These are phyloP conservation scores for Mythimna pallens DNA, from an alignment of 2,888 invertebrate genomes.

Conservation along the genomic window DNA sequence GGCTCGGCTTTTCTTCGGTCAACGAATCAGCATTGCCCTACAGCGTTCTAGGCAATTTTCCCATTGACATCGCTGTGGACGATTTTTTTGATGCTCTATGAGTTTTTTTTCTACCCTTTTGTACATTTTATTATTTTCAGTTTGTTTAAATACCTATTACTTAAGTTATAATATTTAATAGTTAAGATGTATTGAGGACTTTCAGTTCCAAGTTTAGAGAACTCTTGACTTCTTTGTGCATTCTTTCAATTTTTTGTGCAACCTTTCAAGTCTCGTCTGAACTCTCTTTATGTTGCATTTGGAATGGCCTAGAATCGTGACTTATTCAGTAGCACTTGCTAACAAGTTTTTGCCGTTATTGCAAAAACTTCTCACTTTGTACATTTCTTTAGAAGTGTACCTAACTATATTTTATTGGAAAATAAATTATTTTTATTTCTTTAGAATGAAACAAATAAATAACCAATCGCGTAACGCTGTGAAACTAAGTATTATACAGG, in stretches of 20 bases:
- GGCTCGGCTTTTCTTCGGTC: too few species aligned
- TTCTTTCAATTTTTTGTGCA: neutral
- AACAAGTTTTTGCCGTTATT: constrained; percentile 19
- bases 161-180: too few species aligned
- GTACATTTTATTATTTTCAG: too few species aligned
- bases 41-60: too few species aligned
- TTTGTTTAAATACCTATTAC: too few species aligned
- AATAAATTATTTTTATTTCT: constrained; percentile 12
- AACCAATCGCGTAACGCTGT: constrained; percentile 13
- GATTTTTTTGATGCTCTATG: too few species aligned
- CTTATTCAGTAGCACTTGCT: constrained; percentile 5
- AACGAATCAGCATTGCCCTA: too few species aligned
- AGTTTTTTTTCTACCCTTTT: too few species aligned
- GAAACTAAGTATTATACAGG: neutral
- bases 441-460: constrained; percentile 9
- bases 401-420: neutral
- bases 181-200: too few species aligned
- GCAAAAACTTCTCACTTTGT: constrained; percentile 12
- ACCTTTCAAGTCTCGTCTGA: constrained; percentile 1
- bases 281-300: constrained; percentile 25
- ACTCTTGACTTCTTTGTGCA: neutral
- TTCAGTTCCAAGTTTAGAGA: neutral
- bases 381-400: constrained; percentile 2
- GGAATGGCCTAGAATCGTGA: constrained; percentile 37
- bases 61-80: too few species aligned